Conservation (phyloP, 2,797 vertebrate genomes). For the Eulemur rubriventer region DNA sequence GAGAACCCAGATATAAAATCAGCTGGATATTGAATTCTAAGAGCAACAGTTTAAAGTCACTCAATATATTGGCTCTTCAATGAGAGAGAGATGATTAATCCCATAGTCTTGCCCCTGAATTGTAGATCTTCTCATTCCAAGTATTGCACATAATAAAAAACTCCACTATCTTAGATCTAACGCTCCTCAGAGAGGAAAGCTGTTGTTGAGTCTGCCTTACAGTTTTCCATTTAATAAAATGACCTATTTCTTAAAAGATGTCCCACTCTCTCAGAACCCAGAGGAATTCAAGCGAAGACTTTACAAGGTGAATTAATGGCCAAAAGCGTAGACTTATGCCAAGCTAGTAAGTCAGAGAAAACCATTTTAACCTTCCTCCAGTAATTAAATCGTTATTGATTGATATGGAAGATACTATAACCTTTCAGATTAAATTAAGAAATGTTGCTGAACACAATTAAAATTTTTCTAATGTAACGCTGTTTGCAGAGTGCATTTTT, state of each 20-base stretch:
- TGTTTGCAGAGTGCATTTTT: constrained; percentile 75
- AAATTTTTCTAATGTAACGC: constrained; percentile 62
- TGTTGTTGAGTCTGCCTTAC: constrained; percentile 32
- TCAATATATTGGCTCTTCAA: background rate
- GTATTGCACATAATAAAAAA: background rate
- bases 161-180: background rate
- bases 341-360: constrained; percentile 63
- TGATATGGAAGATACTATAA: constrained; percentile 67
- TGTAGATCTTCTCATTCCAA: background rate
- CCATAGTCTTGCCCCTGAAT: background rate
- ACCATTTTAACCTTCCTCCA: constrained; percentile 70
- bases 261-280: background rate
- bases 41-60: background rate
- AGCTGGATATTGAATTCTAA: background rate
- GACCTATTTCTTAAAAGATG: background rate
- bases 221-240: constrained; percentile 36
- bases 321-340: constrained; percentile 24
- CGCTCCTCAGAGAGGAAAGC: constrained; percentile 2
- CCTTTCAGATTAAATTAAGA: constrained; percentile 77
- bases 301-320: constrained; percentile 33
- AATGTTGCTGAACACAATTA: constrained; percentile 70
- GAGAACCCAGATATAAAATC: too few relatives aligned
- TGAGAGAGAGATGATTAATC: background rate
- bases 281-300: constrained; percentile 14
- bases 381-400: constrained; percentile 75